Evolutionary conservation across 2,797 vertebrate genomes (phyloP), one percentile per base, ranked within the genome.

Genomic region (Danionella dracula): DNA sequence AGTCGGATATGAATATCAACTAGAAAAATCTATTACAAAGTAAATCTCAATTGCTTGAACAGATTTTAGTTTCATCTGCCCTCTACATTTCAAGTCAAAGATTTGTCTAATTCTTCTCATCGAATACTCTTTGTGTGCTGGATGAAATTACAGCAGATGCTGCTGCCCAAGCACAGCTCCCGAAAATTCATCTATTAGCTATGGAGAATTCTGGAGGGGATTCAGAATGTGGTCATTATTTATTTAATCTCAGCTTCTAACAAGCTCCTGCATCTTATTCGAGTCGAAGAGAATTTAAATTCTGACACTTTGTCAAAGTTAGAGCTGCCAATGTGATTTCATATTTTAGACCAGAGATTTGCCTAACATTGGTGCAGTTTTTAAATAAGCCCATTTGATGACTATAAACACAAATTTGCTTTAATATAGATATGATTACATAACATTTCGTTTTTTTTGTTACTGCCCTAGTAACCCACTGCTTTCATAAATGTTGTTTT

Each of bases 161-260:
- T 61, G 57, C 61, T 77, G 73, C 75, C 64, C 77, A 79, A 44
- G n/a, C 45, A 19, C 56, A 41, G 81, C 81, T 85, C 82, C 80
- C 82, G 77, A 76, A 87, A 89, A 87, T 84, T 76, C 80, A 84
- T 86, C 86, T 57, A 45, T 72, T 23, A 48, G 62, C 62, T 50
- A 61, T 20, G 44, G 53, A 63, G 46, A 63, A 50, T 13, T 50
- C 75, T 70, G 32, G 58, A 54, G 12, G n/a, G 63, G 48, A 66
- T 83, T 80, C 77, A 72, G 81, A 85, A 85, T 86, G 80, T 84
- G 82, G 87, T 88, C 88, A 88, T 91, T 88, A 90, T 90, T 90
- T 89, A 91, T 91, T 89, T 90, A 90, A 91, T 90, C 85, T 86
- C 81, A 83, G 87, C 83, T 78, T 79, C 84, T 90, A 89, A 90